phyloP scores from a whole-genome alignment of 1,140 invertebrate species.

The Brachionus calyciflorus region DNA sequence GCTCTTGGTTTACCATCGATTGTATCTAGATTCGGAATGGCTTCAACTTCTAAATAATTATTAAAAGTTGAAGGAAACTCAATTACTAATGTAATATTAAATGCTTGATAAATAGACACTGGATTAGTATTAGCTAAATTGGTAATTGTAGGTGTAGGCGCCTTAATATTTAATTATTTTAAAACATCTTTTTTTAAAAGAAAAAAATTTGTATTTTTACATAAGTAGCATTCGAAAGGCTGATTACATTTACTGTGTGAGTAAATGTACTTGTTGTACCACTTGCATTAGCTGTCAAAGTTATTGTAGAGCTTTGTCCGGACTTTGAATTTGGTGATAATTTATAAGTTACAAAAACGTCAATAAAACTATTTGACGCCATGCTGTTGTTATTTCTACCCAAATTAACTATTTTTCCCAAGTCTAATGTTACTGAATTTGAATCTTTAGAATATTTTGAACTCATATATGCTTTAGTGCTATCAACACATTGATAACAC shows the following conservation, averaged over 20 bases:
- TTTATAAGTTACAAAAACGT: slow-evolving; percentile 25
- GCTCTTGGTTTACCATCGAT: slow-evolving; percentile 49
- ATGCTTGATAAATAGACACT: slow-evolving; percentile 26
- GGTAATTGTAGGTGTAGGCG: neutral
- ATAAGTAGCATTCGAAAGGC: neutral
- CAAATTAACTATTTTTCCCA: slow-evolving; percentile 13
- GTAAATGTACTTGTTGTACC: neutral
- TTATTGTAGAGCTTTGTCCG: neutral
- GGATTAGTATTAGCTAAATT: neutral
- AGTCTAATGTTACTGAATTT: neutral
- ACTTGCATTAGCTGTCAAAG: neutral
- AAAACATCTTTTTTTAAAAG: neutral
- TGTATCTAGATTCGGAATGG: slow-evolving; percentile 48
- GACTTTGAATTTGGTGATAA: neutral
- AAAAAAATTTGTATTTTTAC: slow-evolving; percentile 24
- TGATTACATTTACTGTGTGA: neutral
- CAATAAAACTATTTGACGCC: neutral
- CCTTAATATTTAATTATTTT: neutral
- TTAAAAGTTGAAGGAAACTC: slow-evolving; percentile 1
- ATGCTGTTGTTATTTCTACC: neutral
- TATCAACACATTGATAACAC: slow-evolving; percentile 12
- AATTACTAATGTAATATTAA: slow-evolving; percentile 21
- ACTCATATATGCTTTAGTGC: slow-evolving; percentile 22
- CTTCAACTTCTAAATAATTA: slow-evolving; percentile 8
- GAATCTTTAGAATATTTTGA: slow-evolving; percentile 9